phyloP scores from a whole-genome alignment of 2,113 vertebrate genomes.

The Pedetes capensis region DNA sequence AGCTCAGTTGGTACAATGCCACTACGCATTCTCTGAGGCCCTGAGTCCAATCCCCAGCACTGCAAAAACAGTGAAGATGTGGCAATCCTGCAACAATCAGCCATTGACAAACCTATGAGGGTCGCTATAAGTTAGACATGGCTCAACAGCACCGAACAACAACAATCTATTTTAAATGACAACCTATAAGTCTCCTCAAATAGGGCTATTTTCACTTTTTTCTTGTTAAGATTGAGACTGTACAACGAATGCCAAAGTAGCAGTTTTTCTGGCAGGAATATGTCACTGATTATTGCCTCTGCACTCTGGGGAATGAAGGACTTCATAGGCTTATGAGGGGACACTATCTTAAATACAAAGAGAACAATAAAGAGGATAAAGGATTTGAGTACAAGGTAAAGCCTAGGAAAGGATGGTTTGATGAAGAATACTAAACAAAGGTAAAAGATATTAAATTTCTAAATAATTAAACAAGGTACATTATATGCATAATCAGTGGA shows the following conservation, averaged over 20 bases:
- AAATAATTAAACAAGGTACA: not conserved
- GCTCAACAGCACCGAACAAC: too few relatives aligned
- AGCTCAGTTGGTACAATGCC: too few relatives aligned
- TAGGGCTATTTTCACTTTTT: not conserved
- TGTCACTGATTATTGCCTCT: conserved; percentile 26
- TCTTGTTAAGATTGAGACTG: not conserved
- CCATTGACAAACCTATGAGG: too few relatives aligned
- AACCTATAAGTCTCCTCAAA: not conserved
- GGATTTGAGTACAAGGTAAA: conserved; percentile 50
- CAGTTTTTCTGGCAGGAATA: not conserved
- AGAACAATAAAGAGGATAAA: conserved; percentile 74
- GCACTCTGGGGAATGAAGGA: conserved; percentile 1
- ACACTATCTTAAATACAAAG: conserved; percentile 43
- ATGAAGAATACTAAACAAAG: not conserved
- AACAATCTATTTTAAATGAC: not conserved
- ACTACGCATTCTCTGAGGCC: too few relatives aligned
- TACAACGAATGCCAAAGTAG: not conserved
- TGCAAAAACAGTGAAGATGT: too few relatives aligned
- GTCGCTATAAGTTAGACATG: too few relatives aligned
- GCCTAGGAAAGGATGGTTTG: conserved; percentile 69
- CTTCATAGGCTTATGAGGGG: conserved; percentile 34
- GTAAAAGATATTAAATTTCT: not conserved
- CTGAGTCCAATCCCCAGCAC: too few relatives aligned
- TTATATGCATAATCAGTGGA: not conserved
- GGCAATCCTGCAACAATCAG: too few relatives aligned